These are phyloP conservation scores for Achlya flavicornis DNA, from an alignment of 2,888 invertebrate species.

Conservation along the genomic window DNA sequence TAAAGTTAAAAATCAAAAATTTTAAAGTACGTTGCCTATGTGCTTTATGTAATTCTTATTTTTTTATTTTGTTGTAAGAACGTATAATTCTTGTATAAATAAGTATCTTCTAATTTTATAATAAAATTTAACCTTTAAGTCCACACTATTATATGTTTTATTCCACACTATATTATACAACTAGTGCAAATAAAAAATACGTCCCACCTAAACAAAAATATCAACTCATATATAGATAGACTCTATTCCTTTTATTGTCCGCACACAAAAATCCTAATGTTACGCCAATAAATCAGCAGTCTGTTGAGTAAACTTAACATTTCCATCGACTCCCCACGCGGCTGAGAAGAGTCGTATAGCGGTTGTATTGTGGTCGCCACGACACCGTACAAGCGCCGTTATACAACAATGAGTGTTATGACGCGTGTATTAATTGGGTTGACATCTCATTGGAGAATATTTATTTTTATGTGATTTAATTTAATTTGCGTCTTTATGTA, in stretches of 20 bases:
- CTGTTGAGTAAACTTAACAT: constrained; percentile 39
- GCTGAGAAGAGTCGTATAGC: constrained; percentile 25
- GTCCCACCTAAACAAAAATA: neutral
- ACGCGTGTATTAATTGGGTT: constrained; percentile 19
- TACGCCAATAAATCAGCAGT: constrained; percentile 40
- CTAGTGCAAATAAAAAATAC: too few relatives aligned
- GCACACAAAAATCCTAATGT: constrained; percentile 38
- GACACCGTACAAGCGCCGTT: constrained; percentile 16
- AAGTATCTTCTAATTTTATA: too few relatives aligned
- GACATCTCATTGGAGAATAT: constrained; percentile 6
- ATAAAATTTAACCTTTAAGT: too few relatives aligned
- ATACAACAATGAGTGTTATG: constrained; percentile 33
- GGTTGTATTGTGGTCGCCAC: constrained; percentile 12
- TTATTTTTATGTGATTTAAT: constrained; percentile 1
- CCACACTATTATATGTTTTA: too few relatives aligned
- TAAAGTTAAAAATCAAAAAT: too few relatives aligned
- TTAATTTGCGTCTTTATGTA: too few relatives aligned
- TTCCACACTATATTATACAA: too few relatives aligned
- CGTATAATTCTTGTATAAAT: too few relatives aligned
- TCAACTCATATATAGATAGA: neutral
- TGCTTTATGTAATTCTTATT: too few relatives aligned
- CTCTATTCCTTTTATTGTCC: constrained; percentile 26
- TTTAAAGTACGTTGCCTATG: too few relatives aligned
- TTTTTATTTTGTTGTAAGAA: too few relatives aligned
- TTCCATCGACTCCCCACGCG: constrained; percentile 36